phyloP scores from a whole-genome alignment of 2,797 vertebrate genomes.

The Percopsis omiscomaycus region DNA sequence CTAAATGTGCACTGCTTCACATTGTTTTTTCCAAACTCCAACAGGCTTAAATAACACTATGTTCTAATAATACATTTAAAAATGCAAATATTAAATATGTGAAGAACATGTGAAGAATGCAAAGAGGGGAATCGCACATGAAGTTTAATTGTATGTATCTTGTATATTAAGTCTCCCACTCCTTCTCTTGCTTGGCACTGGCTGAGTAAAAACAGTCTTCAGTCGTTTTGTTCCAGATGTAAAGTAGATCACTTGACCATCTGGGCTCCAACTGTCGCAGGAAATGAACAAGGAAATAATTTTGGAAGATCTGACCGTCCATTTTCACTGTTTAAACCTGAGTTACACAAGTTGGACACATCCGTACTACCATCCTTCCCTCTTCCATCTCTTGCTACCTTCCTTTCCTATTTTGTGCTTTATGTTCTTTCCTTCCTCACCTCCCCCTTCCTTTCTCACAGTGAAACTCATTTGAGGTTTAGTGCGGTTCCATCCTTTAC shows the following conservation, averaged over 20 bases:
- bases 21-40: too few species aligned
- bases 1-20: too few species aligned
- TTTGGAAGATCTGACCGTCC: conserved; percentile 37
- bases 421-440: conserved; percentile 16
- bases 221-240: conserved; percentile 54
- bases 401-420: not conserved
- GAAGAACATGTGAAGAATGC: too few species aligned
- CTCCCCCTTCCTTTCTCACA: conserved; percentile 5
- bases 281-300: conserved; percentile 72
- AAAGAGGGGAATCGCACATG: too few species aligned
- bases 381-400: not conserved
- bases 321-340: conserved; percentile 45
- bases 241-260: conserved; percentile 54
- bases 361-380: conserved; percentile 1
- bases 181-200: conserved; percentile 34
- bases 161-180: conserved; percentile 23
- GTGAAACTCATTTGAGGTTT: not conserved
- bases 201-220: conserved; percentile 43
- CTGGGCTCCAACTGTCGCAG: conserved; percentile 61
- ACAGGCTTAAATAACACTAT: too few species aligned
- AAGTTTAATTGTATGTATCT: not conserved
- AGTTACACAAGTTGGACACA: conserved; percentile 19
- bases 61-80: too few species aligned
- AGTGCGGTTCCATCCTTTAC: not conserved
- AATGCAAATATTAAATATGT: too few species aligned